phyloP scores from a whole-genome alignment of 2,888 invertebrate species.

The Cataglyphis rosenhaueri region DNA sequence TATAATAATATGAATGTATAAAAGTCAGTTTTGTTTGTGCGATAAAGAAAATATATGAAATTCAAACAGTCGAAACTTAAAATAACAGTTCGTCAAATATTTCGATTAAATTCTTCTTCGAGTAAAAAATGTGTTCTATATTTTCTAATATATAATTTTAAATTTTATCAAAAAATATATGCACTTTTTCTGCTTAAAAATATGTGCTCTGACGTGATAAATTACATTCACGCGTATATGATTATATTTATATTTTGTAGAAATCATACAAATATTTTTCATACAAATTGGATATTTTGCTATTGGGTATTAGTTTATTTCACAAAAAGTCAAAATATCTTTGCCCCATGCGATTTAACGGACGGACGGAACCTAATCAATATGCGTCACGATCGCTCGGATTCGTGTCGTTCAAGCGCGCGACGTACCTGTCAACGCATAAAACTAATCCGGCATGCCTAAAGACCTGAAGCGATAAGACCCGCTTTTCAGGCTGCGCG shows the following conservation, averaged over 20 bases:
- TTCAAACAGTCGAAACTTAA: background rate
- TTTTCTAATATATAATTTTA: background rate
- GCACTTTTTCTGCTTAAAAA: too few species aligned
- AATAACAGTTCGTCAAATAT: background rate
- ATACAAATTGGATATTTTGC: slow-evolving; percentile 15
- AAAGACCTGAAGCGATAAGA: slow-evolving; percentile 58
- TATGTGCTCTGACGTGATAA: background rate
- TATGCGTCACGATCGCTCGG: slow-evolving; percentile 31
- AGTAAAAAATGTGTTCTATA: background rate
- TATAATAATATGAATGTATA: background rate
- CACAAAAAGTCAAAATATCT: slow-evolving; percentile 34
- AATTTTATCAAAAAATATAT: background rate
- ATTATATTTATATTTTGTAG: background rate
- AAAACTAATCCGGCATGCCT: slow-evolving; percentile 45
- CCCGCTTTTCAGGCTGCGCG: slow-evolving; percentile 45
- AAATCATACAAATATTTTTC: background rate
- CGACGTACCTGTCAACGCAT: slow-evolving; percentile 61
- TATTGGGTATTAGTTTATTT: slow-evolving; percentile 11
- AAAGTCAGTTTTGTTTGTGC: background rate
- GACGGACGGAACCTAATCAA: slow-evolving; percentile 23
- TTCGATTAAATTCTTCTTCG: background rate
- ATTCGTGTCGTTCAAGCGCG: slow-evolving; percentile 34
- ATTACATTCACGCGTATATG: background rate
- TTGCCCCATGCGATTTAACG: background rate
- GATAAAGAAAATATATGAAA: background rate